phyloP scores from a whole-genome alignment of 2,113 vertebrate species.

The Anthoscopus minutus region DNA sequence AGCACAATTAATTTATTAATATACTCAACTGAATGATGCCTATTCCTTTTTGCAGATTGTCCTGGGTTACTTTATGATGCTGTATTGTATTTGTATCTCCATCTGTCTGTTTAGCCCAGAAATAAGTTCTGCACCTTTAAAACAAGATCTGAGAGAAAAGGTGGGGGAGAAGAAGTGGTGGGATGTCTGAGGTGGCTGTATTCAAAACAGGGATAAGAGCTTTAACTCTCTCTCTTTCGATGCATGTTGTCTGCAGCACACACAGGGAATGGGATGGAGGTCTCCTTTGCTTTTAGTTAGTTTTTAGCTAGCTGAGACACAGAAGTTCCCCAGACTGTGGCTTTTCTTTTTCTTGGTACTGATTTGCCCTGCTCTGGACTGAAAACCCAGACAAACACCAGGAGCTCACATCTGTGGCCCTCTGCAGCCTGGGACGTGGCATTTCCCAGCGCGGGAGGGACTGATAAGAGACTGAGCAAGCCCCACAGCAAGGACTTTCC shows the following conservation, averaged over 20 bases:
- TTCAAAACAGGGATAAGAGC: not conserved
- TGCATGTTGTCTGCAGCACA: not conserved
- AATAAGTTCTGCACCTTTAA: not conserved
- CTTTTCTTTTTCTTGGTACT: not conserved
- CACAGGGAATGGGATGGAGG: fast-evolving
- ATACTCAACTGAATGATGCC: not conserved
- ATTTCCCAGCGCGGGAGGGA: not conserved
- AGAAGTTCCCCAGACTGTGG: not conserved
- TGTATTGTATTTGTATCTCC: no score
- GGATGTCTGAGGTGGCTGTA: not conserved
- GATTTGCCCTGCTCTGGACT: no score
- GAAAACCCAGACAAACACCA: fast-evolving
- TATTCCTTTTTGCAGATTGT: not conserved
- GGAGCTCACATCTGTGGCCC: not conserved
- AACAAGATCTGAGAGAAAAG: not conserved
- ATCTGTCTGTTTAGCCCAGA: not conserved
- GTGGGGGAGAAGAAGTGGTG: not conserved
- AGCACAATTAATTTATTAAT: not conserved
- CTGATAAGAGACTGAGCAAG: not conserved
- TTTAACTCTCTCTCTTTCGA: not conserved
- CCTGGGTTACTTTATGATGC: not conserved
- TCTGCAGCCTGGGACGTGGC: fast-evolving
- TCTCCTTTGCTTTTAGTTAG: not conserved
- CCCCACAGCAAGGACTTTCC: not conserved
- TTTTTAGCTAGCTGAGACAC: not conserved